Conservation (phyloP, 2,797 vertebrate species). For the Sylvilagus floridanus region DNA sequence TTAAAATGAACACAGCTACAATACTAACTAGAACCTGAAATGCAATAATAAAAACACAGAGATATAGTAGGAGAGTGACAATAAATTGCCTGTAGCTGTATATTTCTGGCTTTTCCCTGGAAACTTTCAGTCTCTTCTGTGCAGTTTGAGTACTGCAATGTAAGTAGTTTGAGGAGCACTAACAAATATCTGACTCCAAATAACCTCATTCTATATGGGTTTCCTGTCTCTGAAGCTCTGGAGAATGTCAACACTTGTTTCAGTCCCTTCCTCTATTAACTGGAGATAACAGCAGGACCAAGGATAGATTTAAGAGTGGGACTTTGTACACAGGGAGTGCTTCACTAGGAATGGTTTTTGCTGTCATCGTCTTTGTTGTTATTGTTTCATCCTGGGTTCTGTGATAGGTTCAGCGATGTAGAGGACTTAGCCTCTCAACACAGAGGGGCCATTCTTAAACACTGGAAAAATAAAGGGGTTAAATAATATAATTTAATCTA, state of each 20-base stretch:
- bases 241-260: neutral
- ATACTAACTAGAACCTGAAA: neutral
- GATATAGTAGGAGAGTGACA: neutral
- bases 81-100: neutral
- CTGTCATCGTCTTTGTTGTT: neutral
- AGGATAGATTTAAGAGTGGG: neutral
- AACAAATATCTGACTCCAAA: neutral
- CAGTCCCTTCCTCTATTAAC: neutral
- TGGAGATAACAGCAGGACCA: neutral
- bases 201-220: too few species aligned
- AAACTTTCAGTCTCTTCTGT: neutral
- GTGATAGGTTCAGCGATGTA: neutral
- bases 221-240: neutral
- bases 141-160: neutral
- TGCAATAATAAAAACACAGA: neutral
- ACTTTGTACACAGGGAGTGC: neutral
- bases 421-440: neutral
- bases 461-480: neutral
- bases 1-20: neutral
- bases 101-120: neutral
- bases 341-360: rapidly evolving
- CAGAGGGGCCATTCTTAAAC: neutral
- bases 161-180: neutral
- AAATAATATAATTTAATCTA: neutral
- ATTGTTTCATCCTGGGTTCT: neutral